A percentile compares a stretch with the other conserved stretches of the same genome.
These are phyloP conservation scores for Anthoscopus minutus DNA, from an alignment of 2,113 vertebrate species.

Conservation along the genomic window DNA sequence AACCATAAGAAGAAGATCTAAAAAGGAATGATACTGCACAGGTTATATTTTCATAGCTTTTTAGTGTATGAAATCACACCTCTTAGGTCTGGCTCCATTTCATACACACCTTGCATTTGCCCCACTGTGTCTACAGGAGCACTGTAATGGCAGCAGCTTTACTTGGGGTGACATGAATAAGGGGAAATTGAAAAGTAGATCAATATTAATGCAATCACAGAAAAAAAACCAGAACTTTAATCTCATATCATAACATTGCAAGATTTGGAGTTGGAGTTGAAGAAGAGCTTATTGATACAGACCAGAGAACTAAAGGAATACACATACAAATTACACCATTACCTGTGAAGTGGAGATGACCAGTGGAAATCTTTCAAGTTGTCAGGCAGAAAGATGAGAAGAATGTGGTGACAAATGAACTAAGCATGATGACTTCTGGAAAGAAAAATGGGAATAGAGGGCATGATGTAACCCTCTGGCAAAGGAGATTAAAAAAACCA, in stretches of 20 bases:
- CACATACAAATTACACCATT: neutral
- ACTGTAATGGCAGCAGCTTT: neutral
- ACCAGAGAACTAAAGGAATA: neutral
- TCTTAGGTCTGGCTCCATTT: neutral
- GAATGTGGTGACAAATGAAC: neutral
- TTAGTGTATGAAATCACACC: neutral
- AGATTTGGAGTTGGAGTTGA: neutral
- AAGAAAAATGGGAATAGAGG: neutral
- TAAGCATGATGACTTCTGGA: neutral
- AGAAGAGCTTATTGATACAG: neutral
- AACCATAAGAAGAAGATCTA: neutral
- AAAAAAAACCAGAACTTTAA: neutral
- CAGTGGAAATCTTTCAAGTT: constrained; percentile 5
- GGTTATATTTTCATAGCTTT: neutral
- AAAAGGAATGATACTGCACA: neutral
- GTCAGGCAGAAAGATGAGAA: constrained; percentile 4
- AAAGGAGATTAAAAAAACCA: neutral
- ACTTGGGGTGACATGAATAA: neutral
- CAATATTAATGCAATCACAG: neutral
- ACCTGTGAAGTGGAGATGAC: neutral
- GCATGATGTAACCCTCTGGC: neutral
- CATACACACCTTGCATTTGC: neutral
- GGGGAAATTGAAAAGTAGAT: neutral
- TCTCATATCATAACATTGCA: neutral
- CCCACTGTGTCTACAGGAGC: neutral